phyloP scores from a whole-genome alignment of 1,140 invertebrate species.

The Papilio polytes region DNA sequence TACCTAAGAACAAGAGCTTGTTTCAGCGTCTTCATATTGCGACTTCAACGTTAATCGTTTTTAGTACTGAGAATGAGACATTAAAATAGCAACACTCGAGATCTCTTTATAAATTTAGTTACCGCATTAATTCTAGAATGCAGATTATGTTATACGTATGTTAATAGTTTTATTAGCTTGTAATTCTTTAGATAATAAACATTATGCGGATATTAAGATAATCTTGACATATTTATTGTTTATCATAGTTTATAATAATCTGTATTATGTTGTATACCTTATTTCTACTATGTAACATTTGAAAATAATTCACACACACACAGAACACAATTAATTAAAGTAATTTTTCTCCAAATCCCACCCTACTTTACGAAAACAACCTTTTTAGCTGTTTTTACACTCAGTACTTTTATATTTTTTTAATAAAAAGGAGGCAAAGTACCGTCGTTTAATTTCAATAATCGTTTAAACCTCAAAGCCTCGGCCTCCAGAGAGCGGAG shows the following conservation, averaged over 20 bases:
- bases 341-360: neutral
- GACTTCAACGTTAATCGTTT: conserved; percentile 14
- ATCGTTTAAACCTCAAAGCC: conserved; percentile 23
- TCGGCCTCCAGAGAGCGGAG: neutral
- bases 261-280: neutral
- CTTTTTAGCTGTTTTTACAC: neutral
- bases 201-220: neutral
- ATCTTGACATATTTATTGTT: conserved; percentile 4
- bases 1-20: conserved; percentile 19
- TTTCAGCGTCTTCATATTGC: conserved; percentile 10
- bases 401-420: neutral
- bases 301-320: too few relatives aligned
- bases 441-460: conserved; percentile 22
- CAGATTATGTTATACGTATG: neutral
- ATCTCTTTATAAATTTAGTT: neutral
- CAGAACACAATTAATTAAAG: too few relatives aligned
- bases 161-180: neutral
- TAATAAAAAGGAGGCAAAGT: neutral
- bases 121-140: neutral
- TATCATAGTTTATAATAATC: conserved; percentile 12
- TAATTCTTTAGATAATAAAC: neutral
- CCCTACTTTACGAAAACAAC: neutral
- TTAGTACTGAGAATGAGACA: conserved; percentile 13
- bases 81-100: neutral
- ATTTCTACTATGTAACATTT: neutral